phyloP scores from a whole-genome alignment of 2,113 vertebrate species.

The Trachemys scripta region DNA sequence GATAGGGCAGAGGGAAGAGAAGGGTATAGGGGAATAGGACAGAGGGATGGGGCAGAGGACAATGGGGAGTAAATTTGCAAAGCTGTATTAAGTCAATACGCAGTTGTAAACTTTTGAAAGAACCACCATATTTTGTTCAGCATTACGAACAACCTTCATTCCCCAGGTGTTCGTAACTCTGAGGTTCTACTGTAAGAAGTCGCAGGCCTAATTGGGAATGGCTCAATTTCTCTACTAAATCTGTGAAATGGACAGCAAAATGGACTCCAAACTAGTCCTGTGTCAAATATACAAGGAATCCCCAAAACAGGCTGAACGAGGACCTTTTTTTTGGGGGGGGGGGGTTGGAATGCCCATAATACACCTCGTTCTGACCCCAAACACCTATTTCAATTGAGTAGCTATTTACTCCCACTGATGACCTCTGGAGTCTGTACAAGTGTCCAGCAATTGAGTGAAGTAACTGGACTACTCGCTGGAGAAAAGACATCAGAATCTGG shows the following conservation, averaged over 20 bases:
- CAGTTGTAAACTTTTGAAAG: too few relatives aligned
- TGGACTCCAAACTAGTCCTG: neutral
- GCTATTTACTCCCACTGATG: neutral
- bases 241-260: neutral
- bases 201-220: neutral
- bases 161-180: neutral
- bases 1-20: too few relatives aligned
- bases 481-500: neutral
- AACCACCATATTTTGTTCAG: too few relatives aligned
- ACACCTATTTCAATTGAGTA: neutral
- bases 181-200: slow-evolving; percentile 29
- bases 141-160: too few relatives aligned
- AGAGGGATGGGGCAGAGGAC: too few relatives aligned
- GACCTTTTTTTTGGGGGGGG: neutral
- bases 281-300: neutral
- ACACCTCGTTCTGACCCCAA: fast-evolving
- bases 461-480: neutral
- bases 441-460: neutral
- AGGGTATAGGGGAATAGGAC: too few relatives aligned
- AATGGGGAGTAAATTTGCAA: too few relatives aligned
- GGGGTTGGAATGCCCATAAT: neutral
- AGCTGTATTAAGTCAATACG: too few relatives aligned
- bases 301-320: neutral
- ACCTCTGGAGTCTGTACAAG: neutral
- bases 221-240: neutral